Evolutionary conservation across 2,888 invertebrate genomes (phyloP), one percentile per base, ranked within the genome.

Genomic region (Parnassius orleans): DNA sequence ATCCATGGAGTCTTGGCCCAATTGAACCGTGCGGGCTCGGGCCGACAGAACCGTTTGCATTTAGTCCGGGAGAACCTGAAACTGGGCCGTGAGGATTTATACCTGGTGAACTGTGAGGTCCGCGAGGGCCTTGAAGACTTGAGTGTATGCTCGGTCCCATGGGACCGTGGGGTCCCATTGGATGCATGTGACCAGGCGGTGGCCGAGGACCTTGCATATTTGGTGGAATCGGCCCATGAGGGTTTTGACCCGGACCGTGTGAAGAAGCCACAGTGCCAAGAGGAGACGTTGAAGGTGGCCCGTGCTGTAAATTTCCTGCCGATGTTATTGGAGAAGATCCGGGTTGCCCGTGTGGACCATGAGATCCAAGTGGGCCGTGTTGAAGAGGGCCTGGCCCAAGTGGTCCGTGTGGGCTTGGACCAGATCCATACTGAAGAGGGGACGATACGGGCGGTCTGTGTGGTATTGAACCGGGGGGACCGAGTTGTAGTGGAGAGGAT

Each of bases 21-120:
- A 58, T 66, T 9, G 64, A 63, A 15, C 60, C 67, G 48, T 68
- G 71, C 5, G 69, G 64, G 14, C 65, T 61, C 24, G 72, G 46
- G 7, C 54, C 58, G 3, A 63, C 41, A n/a, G 64, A 52, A 11
- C 53, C 54, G 44, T 56, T 59, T n/a, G 58, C 33, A 41, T 50
- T 53, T 14, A 65, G 57, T 54, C 63, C 46, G 47, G 46, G 61
- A 24, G 56, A 54, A 43, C 57, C 58, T 44, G 33, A 24, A 11
- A 53, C 53, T 24, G 54, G 9, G 44, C 53, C 43, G 42, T 55
- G 64, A 47, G 24, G 66, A 48, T 42, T 56, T 54, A 50, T 65
- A 67, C 41, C 63, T 59, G 50, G 48, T 9, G 48, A 53, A 63
- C 2, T 68, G 65, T 33, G 63, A 55, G 1, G 68, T 68, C 55